Evolutionary conservation across 2,888 invertebrate genomes (phyloP).

Genomic region (Ichneumoninae sp.): DNA sequence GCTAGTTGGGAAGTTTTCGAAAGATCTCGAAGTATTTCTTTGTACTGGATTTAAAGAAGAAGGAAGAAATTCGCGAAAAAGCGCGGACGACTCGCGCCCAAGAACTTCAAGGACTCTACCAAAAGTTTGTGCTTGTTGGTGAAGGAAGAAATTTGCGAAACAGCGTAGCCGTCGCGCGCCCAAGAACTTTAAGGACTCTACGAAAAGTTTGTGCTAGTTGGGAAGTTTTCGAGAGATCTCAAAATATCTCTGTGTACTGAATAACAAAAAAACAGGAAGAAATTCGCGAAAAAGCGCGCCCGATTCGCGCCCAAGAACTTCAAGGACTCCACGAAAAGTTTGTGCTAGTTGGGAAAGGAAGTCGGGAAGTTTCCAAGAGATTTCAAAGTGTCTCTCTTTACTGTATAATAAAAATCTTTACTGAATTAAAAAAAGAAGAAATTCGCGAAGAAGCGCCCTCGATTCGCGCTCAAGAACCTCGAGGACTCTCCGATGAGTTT

Average conservation of each 20-base stretch:
- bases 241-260: background rate
- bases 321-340: conserved; percentile 9
- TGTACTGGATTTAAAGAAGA: too few species aligned
- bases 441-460: background rate
- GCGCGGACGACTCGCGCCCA: background rate
- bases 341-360: background rate
- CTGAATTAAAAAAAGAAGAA: background rate
- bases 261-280: too few species aligned
- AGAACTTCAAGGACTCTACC: conserved; percentile 35
- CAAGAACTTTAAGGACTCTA: too few species aligned
- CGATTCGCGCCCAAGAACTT: conserved; percentile 14
- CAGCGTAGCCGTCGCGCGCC: too few species aligned
- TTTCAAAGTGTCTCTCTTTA: too few species aligned
- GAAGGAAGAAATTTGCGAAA: background rate
- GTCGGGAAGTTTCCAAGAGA: too few species aligned
- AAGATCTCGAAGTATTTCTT: background rate
- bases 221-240: background rate
- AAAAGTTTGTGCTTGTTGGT: background rate
- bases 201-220: too few species aligned
- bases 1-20: background rate
- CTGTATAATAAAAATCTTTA: too few species aligned
- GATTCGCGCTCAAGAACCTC: conserved; percentile 24
- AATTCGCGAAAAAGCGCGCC: conserved; percentile 24
- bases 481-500: conserved; percentile 5
- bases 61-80: too few species aligned